phyloP scores from a whole-genome alignment of 2,888 invertebrate genomes.

The Gymnosoma rotundatum region DNA sequence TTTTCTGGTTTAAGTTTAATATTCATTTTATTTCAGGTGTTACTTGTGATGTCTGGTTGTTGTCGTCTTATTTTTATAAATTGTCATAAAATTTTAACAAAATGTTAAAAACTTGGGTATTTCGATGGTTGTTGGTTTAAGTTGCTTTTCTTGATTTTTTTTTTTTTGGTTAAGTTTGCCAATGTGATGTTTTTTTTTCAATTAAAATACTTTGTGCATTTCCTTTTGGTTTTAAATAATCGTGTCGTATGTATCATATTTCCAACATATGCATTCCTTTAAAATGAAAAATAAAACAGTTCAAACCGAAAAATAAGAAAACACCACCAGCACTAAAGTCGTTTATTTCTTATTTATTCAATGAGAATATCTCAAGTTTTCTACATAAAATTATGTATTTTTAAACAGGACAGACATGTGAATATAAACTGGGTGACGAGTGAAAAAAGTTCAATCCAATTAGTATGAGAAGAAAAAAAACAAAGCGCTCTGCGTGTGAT shows the following conservation, averaged over 20 bases:
- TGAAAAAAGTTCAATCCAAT: constrained; percentile 1
- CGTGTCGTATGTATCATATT: constrained; percentile 69
- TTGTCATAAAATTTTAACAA: constrained; percentile 33
- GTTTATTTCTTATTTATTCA: constrained; percentile 44
- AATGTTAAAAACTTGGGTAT: constrained; percentile 49
- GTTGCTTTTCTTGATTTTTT: neutral
- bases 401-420: constrained; percentile 24
- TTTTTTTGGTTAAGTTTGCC: constrained; percentile 39
- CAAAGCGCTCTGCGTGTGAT: too few relatives aligned
- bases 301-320: constrained; percentile 25
- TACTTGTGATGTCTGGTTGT: constrained; percentile 34
- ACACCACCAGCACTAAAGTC: constrained; percentile 4
- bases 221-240: constrained; percentile 70
- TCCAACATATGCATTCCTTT: constrained; percentile 63
- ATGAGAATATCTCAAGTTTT: constrained; percentile 51
- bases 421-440: constrained; percentile 2
- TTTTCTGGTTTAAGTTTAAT: constrained; percentile 16
- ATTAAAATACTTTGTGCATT: constrained; percentile 57
- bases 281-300: constrained; percentile 26
- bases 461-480: neutral
- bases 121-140: constrained; percentile 29
- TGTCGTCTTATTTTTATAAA: constrained; percentile 18
- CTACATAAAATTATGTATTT: constrained; percentile 20
- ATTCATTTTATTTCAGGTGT: constrained; percentile 55
- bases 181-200: constrained; percentile 52